Conservation (phyloP, 2,113 vertebrate species). For the Elephas maximus region DNA sequence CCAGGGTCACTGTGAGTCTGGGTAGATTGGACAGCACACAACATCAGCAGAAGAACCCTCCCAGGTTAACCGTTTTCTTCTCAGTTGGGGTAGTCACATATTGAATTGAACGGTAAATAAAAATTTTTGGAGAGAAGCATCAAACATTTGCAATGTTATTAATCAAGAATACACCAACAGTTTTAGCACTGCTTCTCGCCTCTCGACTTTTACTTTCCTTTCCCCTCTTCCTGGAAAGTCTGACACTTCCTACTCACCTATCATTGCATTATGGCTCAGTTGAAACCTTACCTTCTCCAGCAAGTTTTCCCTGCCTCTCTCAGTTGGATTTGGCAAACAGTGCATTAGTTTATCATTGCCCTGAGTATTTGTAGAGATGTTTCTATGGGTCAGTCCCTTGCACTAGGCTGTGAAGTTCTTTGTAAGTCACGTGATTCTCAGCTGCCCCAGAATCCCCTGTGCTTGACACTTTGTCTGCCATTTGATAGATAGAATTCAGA, state of each 20-base stretch:
- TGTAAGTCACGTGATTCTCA: background rate
- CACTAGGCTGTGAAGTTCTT: background rate
- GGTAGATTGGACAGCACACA: no score
- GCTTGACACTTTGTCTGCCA: background rate
- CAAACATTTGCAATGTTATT: background rate
- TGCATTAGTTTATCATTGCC: background rate
- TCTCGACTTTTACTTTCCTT: background rate
- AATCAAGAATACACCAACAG: background rate
- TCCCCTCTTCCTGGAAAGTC: background rate
- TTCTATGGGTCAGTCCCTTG: accelerated
- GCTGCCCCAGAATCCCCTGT: background rate
- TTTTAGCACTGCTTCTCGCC: background rate
- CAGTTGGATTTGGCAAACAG: background rate
- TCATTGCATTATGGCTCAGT: background rate
- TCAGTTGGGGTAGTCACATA: background rate
- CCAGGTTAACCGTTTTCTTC: background rate
- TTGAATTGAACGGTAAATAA: background rate
- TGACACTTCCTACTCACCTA: background rate
- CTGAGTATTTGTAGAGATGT: background rate
- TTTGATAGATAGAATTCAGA: background rate
- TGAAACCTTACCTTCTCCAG: background rate
- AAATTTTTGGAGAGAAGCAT: background rate
- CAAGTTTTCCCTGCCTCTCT: background rate
- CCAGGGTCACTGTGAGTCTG: background rate
- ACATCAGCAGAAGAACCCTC: background rate